These are phyloP conservation scores for Plemyria rubiginata DNA, from an alignment of 2,888 invertebrate genomes.

Conservation along the genomic window DNA sequence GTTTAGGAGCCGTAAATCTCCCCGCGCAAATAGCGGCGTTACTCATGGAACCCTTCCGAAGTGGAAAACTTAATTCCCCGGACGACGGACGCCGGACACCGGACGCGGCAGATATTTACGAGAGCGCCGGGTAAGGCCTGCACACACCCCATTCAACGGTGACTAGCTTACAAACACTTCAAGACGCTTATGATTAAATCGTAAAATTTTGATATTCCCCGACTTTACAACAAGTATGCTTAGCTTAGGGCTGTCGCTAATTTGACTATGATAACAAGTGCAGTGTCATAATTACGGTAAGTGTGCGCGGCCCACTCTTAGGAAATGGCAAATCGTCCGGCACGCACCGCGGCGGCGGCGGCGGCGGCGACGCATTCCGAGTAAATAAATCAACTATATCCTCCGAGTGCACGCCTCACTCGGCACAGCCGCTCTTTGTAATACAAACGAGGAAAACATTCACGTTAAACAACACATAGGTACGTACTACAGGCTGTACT, in stretches of 20 bases:
- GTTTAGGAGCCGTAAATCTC: slow-evolving; percentile 30
- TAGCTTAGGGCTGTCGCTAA: too few relatives aligned
- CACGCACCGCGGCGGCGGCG: slow-evolving; percentile 4
- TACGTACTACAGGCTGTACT: too few relatives aligned
- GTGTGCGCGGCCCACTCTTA: slow-evolving; percentile 36
- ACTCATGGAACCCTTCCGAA: slow-evolving; percentile 29
- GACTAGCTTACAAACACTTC: neutral
- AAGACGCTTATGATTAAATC: too few relatives aligned
- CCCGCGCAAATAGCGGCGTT: slow-evolving; percentile 25
- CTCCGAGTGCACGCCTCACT: slow-evolving; percentile 38
- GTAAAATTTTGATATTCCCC: too few relatives aligned
- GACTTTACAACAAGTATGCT: too few relatives aligned
- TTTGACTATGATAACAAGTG: too few relatives aligned
- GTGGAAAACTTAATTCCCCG: slow-evolving; percentile 36
- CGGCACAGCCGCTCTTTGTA: neutral
- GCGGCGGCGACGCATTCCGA: slow-evolving; percentile 36
- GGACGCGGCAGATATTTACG: slow-evolving; percentile 32
- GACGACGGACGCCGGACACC: slow-evolving; percentile 17
- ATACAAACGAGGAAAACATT: slow-evolving; percentile 20
- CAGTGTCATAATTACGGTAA: too few relatives aligned
- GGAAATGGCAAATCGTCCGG: slow-evolving; percentile 45
- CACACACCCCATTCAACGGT: neutral
- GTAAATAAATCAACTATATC: slow-evolving; percentile 47
- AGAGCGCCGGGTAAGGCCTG: slow-evolving; percentile 6
- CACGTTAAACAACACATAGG: neutral